A percentile compares a stretch with the other conserved stretches of the same genome.
phyloP scores from a whole-genome alignment of 1,140 invertebrate genomes.

The Caenorhabditis tropicalis region DNA sequence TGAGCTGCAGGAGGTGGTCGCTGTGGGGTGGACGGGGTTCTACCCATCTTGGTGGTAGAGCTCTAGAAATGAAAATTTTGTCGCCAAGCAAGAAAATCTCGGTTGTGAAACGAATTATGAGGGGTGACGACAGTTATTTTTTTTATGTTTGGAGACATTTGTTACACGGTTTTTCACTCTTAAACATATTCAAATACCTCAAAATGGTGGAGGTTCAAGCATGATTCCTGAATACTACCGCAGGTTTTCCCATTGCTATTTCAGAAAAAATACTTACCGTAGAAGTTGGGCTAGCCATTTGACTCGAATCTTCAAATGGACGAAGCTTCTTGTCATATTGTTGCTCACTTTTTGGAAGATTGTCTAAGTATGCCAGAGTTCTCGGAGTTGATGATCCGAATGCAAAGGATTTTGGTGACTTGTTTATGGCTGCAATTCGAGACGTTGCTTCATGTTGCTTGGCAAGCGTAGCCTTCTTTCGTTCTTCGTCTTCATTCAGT shows the following conservation, averaged over 20 bases:
- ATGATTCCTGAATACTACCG: slow-evolving; percentile 32
- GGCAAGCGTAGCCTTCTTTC: slow-evolving; percentile 58
- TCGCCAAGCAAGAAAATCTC: neutral
- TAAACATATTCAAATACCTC: neutral
- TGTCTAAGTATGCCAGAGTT: slow-evolving; percentile 63
- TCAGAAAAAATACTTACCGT: neutral
- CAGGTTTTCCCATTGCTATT: neutral
- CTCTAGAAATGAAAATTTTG: neutral
- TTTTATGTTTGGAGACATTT: neutral
- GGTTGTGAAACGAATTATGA: neutral
- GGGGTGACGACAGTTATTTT: neutral
- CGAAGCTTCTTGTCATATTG: slow-evolving; percentile 52
- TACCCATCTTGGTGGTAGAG: neutral
- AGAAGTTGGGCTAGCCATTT: neutral
- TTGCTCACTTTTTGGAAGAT: slow-evolving; percentile 58
- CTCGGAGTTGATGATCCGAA: slow-evolving; percentile 66
- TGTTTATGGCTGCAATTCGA: slow-evolving; percentile 42
- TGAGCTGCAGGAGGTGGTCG: slow-evolving; percentile 18
- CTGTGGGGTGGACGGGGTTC: neutral
- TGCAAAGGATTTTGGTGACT: slow-evolving; percentile 57
- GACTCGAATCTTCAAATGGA: slow-evolving; percentile 34
- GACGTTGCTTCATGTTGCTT: slow-evolving; percentile 62
- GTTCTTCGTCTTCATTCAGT: slow-evolving; percentile 47
- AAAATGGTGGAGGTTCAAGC: neutral
- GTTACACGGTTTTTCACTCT: neutral